phyloP scores from a whole-genome alignment of 2,888 invertebrate genomes.

The Glyphotaelius pellucidus region DNA sequence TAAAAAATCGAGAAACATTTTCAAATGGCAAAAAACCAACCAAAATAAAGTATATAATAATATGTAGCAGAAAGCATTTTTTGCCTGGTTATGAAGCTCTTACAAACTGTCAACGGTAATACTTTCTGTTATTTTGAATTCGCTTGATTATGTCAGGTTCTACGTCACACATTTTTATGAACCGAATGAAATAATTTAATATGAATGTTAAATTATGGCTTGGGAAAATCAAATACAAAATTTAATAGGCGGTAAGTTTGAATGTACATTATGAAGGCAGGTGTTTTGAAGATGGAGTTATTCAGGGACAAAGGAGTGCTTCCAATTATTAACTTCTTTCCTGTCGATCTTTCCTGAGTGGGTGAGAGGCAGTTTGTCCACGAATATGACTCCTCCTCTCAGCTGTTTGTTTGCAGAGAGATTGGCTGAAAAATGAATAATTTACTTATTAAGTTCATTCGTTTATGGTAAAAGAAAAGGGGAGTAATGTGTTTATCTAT shows the following conservation, averaged over 20 bases:
- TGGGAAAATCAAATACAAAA: conserved; percentile 35
- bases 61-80: background rate
- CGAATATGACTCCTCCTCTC: conserved; percentile 57
- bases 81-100: background rate
- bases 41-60: background rate
- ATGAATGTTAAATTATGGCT: background rate
- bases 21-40: background rate
- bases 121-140: background rate
- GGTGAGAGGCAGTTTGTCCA: conserved; percentile 53
- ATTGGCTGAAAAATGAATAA: conserved; percentile 51
- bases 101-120: background rate
- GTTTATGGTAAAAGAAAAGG: background rate
- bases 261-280: background rate
- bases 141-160: background rate
- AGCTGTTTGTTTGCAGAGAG: conserved; percentile 52
- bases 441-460: background rate
- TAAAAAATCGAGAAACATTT: background rate
- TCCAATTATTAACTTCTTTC: conserved; percentile 47
- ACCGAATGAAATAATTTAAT: background rate
- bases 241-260: background rate
- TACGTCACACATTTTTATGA: background rate
- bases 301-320: background rate
- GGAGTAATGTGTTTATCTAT: background rate
- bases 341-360: conserved; percentile 56
- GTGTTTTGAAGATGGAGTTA: background rate